Evolutionary conservation across 2,797 vertebrate genomes (phyloP).

Genomic region (Lepus townsendii): DNA sequence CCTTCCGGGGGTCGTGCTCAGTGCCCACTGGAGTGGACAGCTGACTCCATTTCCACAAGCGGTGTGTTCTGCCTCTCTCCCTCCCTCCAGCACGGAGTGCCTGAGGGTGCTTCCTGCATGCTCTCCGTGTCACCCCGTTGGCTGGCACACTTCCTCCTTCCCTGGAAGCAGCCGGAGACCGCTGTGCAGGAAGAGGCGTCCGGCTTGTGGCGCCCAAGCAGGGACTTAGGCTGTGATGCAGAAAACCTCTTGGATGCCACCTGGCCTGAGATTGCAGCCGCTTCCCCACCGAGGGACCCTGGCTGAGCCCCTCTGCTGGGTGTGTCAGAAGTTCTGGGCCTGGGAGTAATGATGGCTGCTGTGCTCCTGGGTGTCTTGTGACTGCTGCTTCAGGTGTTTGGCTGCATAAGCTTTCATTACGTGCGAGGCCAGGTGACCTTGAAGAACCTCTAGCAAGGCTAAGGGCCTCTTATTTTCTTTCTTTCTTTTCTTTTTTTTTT

Average conservation of each 20-base stretch:
- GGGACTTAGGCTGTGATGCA: neutral
- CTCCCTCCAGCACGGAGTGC: neutral
- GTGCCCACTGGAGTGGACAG: conserved; percentile 8
- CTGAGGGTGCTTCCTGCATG: neutral
- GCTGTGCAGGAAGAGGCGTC: too few relatives aligned
- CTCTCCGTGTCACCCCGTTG: neutral
- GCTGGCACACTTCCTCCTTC: neutral
- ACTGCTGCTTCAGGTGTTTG: neutral
- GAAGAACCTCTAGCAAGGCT: neutral
- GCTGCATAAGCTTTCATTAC: neutral
- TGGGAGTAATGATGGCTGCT: neutral
- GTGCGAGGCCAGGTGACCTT: neutral
- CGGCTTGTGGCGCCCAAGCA: conserved; percentile 6
- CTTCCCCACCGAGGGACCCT: neutral
- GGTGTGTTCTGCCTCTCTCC: conserved; percentile 31
- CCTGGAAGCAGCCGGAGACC: neutral
- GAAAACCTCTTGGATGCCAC: conserved; percentile 7
- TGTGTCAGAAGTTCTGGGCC: neutral
- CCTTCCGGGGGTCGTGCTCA: conserved; percentile 5
- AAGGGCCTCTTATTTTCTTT: neutral
- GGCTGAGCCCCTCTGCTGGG: neutral
- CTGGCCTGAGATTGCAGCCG: neutral
- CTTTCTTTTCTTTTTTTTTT: too few relatives aligned
- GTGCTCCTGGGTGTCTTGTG: neutral
- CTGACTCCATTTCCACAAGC: conserved; percentile 36